Evolutionary conservation across 2,797 vertebrate genomes (phyloP).

Genomic region (Sebastes nivosus): DNA sequence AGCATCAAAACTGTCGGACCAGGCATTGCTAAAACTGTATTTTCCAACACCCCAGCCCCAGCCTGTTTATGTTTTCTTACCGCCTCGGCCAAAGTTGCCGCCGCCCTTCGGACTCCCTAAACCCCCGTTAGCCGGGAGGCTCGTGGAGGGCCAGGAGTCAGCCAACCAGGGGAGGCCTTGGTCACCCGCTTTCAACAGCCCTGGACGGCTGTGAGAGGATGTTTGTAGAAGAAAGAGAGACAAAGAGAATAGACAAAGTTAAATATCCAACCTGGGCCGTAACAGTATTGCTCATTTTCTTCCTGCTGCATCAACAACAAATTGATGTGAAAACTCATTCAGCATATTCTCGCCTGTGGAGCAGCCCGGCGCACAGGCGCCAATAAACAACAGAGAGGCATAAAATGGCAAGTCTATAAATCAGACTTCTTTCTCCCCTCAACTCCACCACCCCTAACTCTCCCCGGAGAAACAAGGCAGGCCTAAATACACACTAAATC

Average conservation of each 20-base stretch:
- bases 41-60: background rate
- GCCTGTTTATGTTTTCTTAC: slow-evolving; percentile 75
- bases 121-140: slow-evolving; percentile 91
- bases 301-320: slow-evolving; percentile 74
- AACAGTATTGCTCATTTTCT: slow-evolving; percentile 63
- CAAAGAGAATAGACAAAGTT: slow-evolving; percentile 38
- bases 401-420: slow-evolving; percentile 84
- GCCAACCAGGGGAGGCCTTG: slow-evolving; percentile 94
- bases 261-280: slow-evolving; percentile 46
- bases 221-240: slow-evolving; percentile 32
- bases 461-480: slow-evolving; percentile 71
- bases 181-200: slow-evolving; percentile 91
- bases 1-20: slow-evolving; percentile 69
- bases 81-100: slow-evolving; percentile 92
- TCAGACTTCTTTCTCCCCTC: slow-evolving; percentile 68
- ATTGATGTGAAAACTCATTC: slow-evolving; percentile 76
- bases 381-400: slow-evolving; percentile 81
- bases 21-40: slow-evolving; percentile 58
- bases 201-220: slow-evolving; percentile 85
- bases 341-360: slow-evolving; percentile 75
- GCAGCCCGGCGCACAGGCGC: slow-evolving; percentile 62
- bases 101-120: slow-evolving; percentile 89
- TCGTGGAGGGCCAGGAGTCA: slow-evolving; percentile 95
- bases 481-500: slow-evolving; percentile 82
- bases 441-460: slow-evolving; percentile 62